phyloP scores from a whole-genome alignment of 35 echinoderm and acorn worm genomes.

The Apostichopus californicus region DNA sequence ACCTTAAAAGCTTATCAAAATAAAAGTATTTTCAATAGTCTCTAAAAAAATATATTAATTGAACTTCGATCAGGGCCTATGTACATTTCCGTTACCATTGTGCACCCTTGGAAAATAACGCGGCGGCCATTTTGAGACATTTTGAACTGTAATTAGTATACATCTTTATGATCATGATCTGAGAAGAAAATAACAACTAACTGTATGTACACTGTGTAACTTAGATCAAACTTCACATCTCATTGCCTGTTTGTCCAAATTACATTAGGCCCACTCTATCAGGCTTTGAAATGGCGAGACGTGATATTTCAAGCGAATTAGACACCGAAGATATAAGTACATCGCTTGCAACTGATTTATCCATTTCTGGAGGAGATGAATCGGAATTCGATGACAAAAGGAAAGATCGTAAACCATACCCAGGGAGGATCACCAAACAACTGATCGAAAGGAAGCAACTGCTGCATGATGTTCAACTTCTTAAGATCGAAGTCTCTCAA shows the following conservation, averaged over 20 bases:
- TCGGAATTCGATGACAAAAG: constrained; percentile 49
- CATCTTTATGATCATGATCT: no score
- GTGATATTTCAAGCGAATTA: constrained; percentile 93
- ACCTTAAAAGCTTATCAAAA: no score
- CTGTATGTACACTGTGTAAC: background rate
- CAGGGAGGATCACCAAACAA: constrained; percentile 81
- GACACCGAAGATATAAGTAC: constrained; percentile 95
- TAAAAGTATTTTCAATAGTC: no score
- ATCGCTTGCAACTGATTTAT: constrained; percentile 93
- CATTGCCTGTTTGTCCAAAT: background rate
- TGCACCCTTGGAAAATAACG: background rate
- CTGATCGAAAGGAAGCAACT: constrained; percentile 96
- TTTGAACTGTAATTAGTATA: background rate
- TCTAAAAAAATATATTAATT: no score
- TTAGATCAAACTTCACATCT: background rate
- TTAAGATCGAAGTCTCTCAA: constrained; percentile 97
- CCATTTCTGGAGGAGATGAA: constrained; percentile 76
- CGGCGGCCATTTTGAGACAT: background rate
- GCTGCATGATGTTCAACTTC: constrained; percentile 82
- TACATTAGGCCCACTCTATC: background rate
- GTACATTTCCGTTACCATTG: background rate
- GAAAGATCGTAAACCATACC: constrained; percentile 27
- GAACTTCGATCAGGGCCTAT: no score
- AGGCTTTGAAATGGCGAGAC: constrained; percentile 63
- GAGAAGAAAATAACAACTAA: background rate